Base-by-base conservation (phyloP, 2,888 invertebrate species). In the Pyrrhosoma nymphula region DNA sequence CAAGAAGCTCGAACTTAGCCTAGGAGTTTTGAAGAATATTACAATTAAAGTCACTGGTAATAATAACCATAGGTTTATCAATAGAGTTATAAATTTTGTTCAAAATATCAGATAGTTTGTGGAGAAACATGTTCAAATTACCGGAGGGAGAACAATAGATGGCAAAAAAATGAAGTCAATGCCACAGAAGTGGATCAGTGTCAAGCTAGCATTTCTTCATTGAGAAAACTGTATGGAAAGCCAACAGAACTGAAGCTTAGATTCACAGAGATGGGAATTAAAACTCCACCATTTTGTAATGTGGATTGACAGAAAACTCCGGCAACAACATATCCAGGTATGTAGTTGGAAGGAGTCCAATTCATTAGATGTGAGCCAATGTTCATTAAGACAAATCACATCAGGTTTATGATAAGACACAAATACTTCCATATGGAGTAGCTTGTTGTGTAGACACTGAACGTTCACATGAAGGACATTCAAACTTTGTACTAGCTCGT, bases 241-340 rank as follows among this genome's bases (percentile, higher is more conserved):
- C 8, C 14, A 10, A 75, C 75, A 30, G 75, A 75, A 14, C 75
- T 75, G 14, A 30, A 75, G 75, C 69, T 88, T 95, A 60, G 95
- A 47, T 95, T 90, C 30, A 88, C 60, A 95, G 95, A 95, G 55
- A 95, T 95, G 26, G 56, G 95, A 56, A 90, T 69, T 16, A 56
- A 35, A 90, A 35, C 56, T 0, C 60, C 55, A 39, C 56, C 75
- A 95, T 90, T 56, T 90, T 60, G 95, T 47, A 75, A 18, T n/a
- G 95, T 69, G 39, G 10, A 95, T 95, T 56, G n/a, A 18, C 47
- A 93, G 30, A 95, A 95, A 75, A n/a, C 30, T 60, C 82, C 14
- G 26, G 55, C 95, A 56, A 96, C 16, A 89, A 95, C 23, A 30
- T 75, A n/a, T n/a, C n/a, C n/a, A n/a, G n/a, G n/a, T n/a, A 30